Base-by-base conservation (phyloP, 2,797 vertebrate species). In the Leuciscus waleckii region DNA sequence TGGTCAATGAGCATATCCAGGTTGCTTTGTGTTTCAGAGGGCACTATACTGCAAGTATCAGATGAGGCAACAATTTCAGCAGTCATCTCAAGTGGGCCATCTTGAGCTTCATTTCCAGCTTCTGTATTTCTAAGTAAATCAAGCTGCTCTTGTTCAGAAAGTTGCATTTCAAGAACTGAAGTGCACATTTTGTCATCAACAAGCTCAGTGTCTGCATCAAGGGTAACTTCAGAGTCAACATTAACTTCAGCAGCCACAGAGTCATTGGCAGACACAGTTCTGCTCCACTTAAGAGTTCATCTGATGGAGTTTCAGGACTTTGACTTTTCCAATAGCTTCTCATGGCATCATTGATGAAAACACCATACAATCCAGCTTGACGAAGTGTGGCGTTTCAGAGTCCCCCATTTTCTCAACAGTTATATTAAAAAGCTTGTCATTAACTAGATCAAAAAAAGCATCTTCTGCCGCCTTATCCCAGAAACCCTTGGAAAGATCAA, bases 311-410 rank as follows among this genome's bases (percentile, higher is more conserved):
- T 78, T 83, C 16, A 37, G 26, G 13, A 37, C 29, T 56, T 21
- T 4, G 75, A 85, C 1, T 63, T 85, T 41, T 85, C 94, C 95
- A 97, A 86, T 93, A 96, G 4, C 75, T 67, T 87, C 91, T 95
- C 95, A 99, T 95, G 17, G 87, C 89, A 69, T 97, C 92, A 79
- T 95, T 97, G 90, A 99, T 92, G 61, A 88, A 88, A 78, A 90
- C 89, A 0, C 94, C 95, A 82, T 93, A 91, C 91, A 93, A 85
- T 95, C 92, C 85, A 98, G 63, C 65, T 92, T 93, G 74, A 98
- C 97, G 39, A 90, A 67, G 79, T 90, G 95, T 69, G 94, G 94
- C 0, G 92, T 84, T 84, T 87, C 90, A 74, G 91, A 87, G 41
- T 85, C 89, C 23, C 0, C 61, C 63, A 94, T 89, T 88, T 93